Base-by-base conservation (phyloP, 2,113 vertebrate species). In the Pao palembangensis region DNA sequence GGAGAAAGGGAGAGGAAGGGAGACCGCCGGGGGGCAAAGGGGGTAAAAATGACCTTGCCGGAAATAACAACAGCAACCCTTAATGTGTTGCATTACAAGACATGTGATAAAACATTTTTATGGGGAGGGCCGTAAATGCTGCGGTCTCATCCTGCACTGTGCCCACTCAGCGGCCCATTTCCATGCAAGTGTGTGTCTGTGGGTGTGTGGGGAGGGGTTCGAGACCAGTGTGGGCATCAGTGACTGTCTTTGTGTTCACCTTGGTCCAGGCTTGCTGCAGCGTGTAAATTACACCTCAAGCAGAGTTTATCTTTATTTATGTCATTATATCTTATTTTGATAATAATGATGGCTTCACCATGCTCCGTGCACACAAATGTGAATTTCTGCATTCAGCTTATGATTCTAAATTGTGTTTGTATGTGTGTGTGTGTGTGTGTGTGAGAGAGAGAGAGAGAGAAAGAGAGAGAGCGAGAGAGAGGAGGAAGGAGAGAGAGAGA, bases 41-140 rank as follows among this genome's bases (percentile, higher is more conserved):
- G 59, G 66, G 56, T 46, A 67, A 73, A 81, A 86, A 80, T 85
- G 91, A 92, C 91, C 91, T 92, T 92, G 90, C 79, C 64, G 74
- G 79, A 85, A 89, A 88, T 86, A 90, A 90, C 88, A 90, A 89
- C 89, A 88, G 86, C 86, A 86, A 71, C 78, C 83, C 87, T 86
- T 91, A 90, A 92, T 90, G 91, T 82, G 88, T 78, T 80, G 90
- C 86, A 89, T 90, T 92, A 92, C 90, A 92, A 85, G 87, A 83
- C 87, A 75, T 78, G 91, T 88, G 85, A 90, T 91, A 92, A 92
- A 92, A 88, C 88, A 90, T 80, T 90, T 92, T 92, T 90, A 92
- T 90, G 87, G 67, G 73, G 76, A 68, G 69, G 71, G 85, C 72
- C 74, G 81, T 91, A 90, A 92, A 91, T 21, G 82, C 59, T 60